phyloP scores from a whole-genome alignment of 2,113 vertebrate genomes.

The Megaptera novaeangliae region DNA sequence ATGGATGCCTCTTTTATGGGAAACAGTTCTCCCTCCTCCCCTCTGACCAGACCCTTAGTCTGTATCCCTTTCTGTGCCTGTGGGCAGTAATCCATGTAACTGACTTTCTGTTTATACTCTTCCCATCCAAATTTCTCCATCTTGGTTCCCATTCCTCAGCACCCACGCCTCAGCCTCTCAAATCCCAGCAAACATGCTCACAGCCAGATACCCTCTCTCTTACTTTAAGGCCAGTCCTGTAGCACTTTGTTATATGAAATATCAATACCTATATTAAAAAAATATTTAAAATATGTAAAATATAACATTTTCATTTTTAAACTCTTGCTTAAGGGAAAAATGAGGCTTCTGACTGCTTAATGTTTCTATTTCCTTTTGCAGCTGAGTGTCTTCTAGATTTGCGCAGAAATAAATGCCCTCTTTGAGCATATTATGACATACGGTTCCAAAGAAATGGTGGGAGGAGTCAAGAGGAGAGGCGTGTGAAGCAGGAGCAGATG shows the following conservation, averaged over 20 bases:
- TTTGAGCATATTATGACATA: not conserved
- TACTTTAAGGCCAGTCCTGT: not conserved
- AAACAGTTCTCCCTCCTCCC: not conserved
- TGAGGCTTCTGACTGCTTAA: not conserved
- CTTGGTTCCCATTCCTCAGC: not conserved
- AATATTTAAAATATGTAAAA: constrained; percentile 21
- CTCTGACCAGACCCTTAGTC: not conserved
- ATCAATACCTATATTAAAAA: not conserved
- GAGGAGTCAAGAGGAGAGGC: not conserved
- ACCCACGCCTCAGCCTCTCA: not conserved
- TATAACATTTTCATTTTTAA: not conserved
- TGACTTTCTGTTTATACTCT: not conserved
- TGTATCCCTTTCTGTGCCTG: not conserved
- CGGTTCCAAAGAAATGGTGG: not conserved
- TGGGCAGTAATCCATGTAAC: not conserved
- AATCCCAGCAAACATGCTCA: not conserved
- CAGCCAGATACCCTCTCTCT: not conserved
- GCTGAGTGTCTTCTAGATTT: not conserved
- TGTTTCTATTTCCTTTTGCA: not conserved
- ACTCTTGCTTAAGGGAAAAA: not conserved
- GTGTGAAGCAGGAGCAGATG: not conserved
- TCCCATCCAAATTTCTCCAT: not conserved
- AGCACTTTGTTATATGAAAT: not conserved
- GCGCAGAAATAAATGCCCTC: not conserved
- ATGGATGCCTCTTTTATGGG: not conserved